Base-by-base conservation (phyloP, 2,113 vertebrate genomes). In the Anguilla japonica region DNA sequence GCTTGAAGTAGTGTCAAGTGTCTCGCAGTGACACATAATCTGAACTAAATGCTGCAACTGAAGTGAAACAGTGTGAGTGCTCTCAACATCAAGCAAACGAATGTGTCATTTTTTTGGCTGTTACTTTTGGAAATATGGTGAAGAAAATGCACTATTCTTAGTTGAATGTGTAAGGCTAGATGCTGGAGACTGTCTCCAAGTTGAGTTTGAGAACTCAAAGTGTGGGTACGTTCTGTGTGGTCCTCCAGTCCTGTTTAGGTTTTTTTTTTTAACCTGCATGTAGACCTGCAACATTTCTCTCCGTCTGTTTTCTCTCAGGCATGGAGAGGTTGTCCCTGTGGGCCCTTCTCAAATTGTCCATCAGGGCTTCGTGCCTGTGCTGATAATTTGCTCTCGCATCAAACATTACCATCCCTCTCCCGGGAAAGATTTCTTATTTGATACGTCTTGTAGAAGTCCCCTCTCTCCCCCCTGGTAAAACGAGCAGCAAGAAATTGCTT, bases 401-500 rank as follows among this genome's bases (percentile, higher is more conserved):
- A 80, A 22, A 41, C 79, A 41, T 53, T 16, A 53, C 41, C 39
- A 11, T 43, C 80, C 34, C 80, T 57, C 82, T 39, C 53, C 8
- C 40, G 13, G 71, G 75, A 60, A 50, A 80, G 50, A 26, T 41
- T n/a, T 41, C 20, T 20, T 56, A 15, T 85, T 26, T 79, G 71
- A 79, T 85, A 80, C 78, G 26, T 53, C 50, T 41, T 41, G 15
- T 22, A 80, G 34, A 41, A 80, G 79, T 56, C 81, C 34, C 34
- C 81, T n/a, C 46, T 53, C 22, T 80, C 26, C 39, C 75, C 46
- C 39, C 75, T 57, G 84, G 79, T 79, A 85, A 85, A 85, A 79
- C 57, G 84, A 79, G 34, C 29, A 56, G 78, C 8, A 34, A 43
- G 84, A 85, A 85, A 85, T 85, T 57, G 46, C 75, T 60, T 85